Evolutionary conservation across 2,797 vertebrate species (phyloP).

Genomic region (Crenuchus spilurus): DNA sequence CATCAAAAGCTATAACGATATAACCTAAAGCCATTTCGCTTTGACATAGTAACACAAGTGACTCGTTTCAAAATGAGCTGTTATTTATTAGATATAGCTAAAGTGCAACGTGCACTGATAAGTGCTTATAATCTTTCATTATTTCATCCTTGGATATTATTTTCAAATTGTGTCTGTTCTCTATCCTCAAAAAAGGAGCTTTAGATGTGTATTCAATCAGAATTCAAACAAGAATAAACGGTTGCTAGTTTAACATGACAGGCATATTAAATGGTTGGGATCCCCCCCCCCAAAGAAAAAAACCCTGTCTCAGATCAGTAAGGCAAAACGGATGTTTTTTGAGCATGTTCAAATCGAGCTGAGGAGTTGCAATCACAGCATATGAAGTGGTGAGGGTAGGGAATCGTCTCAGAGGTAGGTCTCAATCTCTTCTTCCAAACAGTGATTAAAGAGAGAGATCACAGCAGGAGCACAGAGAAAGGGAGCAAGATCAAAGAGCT

Average conservation of each 20-base stretch:
- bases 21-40: not conserved
- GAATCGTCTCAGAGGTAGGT: slow-evolving; percentile 41
- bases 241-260: not conserved
- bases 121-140: not conserved
- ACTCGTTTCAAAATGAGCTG: not conserved
- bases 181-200: not conserved
- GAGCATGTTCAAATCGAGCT: not conserved
- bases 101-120: not conserved
- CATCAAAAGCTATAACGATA: not conserved
- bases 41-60: not conserved
- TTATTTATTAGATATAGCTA: too few relatives aligned
- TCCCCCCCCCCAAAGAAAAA: not conserved
- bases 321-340: slow-evolving; percentile 16
- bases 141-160: not conserved
- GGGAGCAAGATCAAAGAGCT: slow-evolving; percentile 46
- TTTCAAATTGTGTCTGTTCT: not conserved
- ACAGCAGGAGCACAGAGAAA: slow-evolving; percentile 41
- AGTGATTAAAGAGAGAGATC: slow-evolving; percentile 58
- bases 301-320: not conserved
- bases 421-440: slow-evolving; percentile 40
- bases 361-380: slow-evolving; percentile 19
- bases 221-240: not conserved
- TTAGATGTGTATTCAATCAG: not conserved
- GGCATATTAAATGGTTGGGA: not conserved
- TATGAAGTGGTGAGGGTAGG: slow-evolving; percentile 24